Evolutionary conservation across 2,888 invertebrate genomes (phyloP).

Genomic region (Papilio elwesi): DNA sequence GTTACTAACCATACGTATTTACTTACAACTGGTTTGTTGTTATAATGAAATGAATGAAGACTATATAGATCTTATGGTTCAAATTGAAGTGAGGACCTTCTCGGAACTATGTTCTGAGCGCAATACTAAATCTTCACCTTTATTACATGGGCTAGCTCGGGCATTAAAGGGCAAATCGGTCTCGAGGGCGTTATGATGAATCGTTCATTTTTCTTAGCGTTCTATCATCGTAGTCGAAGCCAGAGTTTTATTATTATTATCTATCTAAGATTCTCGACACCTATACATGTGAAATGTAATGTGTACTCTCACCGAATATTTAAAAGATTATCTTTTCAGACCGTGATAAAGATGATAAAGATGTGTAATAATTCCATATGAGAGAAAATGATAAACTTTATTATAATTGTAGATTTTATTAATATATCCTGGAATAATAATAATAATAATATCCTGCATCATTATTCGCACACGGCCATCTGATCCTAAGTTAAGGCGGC

Average conservation of each 20-base stretch:
- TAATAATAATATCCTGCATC: no score
- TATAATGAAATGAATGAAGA: neutral
- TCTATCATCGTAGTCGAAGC: conserved; percentile 33
- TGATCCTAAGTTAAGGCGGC: no score
- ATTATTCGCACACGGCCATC: no score
- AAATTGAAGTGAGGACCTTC: conserved; percentile 15
- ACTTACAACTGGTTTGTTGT: neutral
- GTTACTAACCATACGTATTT: no score
- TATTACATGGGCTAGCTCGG: conserved; percentile 34
- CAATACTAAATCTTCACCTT: conserved; percentile 34
- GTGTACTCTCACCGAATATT: neutral
- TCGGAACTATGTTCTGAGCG: conserved; percentile 27
- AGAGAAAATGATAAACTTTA: no score
- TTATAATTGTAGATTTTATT: no score
- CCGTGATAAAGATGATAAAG: no score
- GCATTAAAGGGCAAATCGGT: conserved; percentile 75
- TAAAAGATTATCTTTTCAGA: no score
- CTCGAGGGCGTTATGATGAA: conserved; percentile 78
- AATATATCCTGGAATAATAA: no score
- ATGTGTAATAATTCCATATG: no score
- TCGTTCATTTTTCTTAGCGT: conserved; percentile 61
- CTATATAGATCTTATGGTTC: neutral
- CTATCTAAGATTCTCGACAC: neutral
- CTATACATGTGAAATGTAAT: no score
- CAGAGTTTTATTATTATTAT: conserved; percentile 9